These are phyloP conservation scores for Aviceda leuphotes DNA, from an alignment of 2,797 vertebrate genomes.

Conservation along the genomic window DNA sequence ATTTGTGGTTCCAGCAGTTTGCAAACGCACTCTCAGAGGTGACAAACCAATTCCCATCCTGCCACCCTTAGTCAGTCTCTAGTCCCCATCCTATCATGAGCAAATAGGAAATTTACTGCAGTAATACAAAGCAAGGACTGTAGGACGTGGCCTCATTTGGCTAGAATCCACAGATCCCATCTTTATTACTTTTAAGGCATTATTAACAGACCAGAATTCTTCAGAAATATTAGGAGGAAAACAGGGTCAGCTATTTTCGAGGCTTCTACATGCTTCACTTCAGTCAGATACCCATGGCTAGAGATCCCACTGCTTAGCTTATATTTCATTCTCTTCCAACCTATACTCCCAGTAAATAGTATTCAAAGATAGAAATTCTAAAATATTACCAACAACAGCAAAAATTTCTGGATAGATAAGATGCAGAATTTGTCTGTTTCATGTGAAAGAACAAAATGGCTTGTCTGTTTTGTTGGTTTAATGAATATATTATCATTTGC, in stretches of 20 bases:
- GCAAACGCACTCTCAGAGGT: neutral
- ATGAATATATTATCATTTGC: neutral
- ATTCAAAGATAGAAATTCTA: neutral
- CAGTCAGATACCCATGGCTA: neutral
- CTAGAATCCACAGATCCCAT: neutral
- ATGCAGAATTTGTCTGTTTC: neutral
- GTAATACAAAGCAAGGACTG: constrained; percentile 36
- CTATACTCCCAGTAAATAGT: neutral
- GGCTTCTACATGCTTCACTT: constrained; percentile 26
- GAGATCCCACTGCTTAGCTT: neutral
- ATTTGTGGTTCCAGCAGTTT: constrained; percentile 59
- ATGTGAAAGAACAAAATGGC: neutral
- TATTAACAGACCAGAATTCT: constrained; percentile 11
- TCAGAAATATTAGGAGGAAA: constrained; percentile 26
- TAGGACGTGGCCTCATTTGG: constrained; percentile 27
- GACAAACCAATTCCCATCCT: constrained; percentile 34
- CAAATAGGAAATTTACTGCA: neutral
- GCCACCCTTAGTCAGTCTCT: neutral
- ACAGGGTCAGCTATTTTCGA: constrained; percentile 5
- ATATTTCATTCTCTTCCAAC: neutral
- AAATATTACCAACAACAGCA: neutral
- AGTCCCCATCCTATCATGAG: neutral
- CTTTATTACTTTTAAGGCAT: constrained; percentile 42
- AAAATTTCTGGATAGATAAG: neutral
- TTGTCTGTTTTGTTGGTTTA: neutral